Evolutionary conservation across 2,888 invertebrate genomes (phyloP), one percentile per base, ranked within the genome.

Genomic region (Tolmerus cingulatus): DNA sequence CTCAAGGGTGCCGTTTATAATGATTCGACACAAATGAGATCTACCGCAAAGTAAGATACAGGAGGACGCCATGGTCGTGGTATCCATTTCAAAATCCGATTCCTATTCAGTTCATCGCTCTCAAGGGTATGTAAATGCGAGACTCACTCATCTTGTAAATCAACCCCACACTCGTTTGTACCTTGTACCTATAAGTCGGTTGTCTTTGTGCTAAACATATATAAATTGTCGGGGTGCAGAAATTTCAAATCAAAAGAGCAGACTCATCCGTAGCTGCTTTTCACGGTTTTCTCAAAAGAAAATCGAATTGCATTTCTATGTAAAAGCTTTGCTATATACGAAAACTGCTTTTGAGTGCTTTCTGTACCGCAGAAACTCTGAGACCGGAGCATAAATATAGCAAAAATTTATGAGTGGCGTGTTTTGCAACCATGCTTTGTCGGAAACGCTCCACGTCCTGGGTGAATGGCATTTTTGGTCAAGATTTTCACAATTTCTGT

Each of bases 381-480:
- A 51, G 30, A 82, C 82, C 5, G 55, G n/a, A 57, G 37, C 37
- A 57, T 57, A 57, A 37, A 57, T 34, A 57, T 8, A 82, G 55
- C 82, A 51, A n/a, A 30, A 81, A 51, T 40, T 46, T 40, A 78
- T 78, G 40, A 76, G 76, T 78, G 78, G 46, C 40, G 78, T 78
- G 78, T 78, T 78, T 78, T 43, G 46, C 43, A 78, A 43, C 40
- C 78, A 78, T 40, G 23, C 46, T 23, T 78, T 19, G 43, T 16
- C 16, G 46, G 16, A 78, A 78, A 78, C 40, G 23, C 12, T 43
- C 19, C 14, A 43, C 8, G 40, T 46, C 14, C 19, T 43, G 27
- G 14, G 78, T 78, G 78, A 78, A 82, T 82, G 82, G 82, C 82
- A 82, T 82, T 82, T 82, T 82, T 82, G 82, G 57, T 30, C 55